Evolutionary conservation across 2,888 invertebrate genomes (phyloP).

Genomic region (Aporophyla lueneburgensis): DNA sequence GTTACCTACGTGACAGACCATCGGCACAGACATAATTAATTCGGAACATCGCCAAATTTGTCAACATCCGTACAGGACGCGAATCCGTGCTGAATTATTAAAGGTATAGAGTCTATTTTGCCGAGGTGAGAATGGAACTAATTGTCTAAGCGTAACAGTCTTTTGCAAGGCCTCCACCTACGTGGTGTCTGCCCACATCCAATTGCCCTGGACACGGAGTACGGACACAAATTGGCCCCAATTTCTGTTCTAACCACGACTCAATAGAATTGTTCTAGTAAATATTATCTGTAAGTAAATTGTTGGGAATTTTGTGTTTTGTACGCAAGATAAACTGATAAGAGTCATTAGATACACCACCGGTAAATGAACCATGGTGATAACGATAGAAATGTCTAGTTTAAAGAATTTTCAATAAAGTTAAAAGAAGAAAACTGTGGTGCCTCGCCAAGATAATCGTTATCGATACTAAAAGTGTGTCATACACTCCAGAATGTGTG

Average conservation of each 20-base stretch:
- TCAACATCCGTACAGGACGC: conserved; percentile 74
- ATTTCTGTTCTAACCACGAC: conserved; percentile 71
- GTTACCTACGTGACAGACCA: conserved; percentile 87
- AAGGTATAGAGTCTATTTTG: conserved; percentile 79
- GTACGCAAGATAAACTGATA: conserved; percentile 61
- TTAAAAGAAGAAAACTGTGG: conserved; percentile 62
- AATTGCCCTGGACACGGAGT: conserved; percentile 81
- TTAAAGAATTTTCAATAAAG: conserved; percentile 59
- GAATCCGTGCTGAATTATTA: conserved; percentile 79
- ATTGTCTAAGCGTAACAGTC: conserved; percentile 84
- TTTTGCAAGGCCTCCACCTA: conserved; percentile 88
- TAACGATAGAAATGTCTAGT: conserved; percentile 57
- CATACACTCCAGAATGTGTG: conserved; percentile 73
- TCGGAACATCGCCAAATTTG: conserved; percentile 86
- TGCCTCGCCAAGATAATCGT: conserved; percentile 65
- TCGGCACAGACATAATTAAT: conserved; percentile 83
- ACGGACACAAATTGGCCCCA: conserved; percentile 82
- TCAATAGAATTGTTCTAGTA: conserved; percentile 66
- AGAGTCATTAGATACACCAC: conserved; percentile 38
- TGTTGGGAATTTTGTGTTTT: conserved; percentile 53
- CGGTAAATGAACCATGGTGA: conserved; percentile 45
- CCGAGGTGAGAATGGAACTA: conserved; percentile 68
- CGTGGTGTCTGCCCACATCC: conserved; percentile 87
- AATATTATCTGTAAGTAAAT: conserved; percentile 61
- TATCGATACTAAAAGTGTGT: conserved; percentile 82